Conservation (phyloP, 2,888 invertebrate species). For the Dicycla oo region DNA sequence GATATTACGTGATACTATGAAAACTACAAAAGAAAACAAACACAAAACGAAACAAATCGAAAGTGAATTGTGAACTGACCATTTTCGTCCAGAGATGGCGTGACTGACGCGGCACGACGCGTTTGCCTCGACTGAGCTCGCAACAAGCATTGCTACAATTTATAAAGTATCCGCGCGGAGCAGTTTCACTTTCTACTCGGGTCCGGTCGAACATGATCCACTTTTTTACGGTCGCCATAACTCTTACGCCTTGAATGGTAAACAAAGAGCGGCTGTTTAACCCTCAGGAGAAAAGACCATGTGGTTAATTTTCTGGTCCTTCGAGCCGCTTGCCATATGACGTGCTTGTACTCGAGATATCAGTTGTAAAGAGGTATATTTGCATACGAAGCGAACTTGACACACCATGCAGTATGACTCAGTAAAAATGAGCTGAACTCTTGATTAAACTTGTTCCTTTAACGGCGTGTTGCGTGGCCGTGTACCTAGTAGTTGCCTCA, state of each 20-base stretch:
- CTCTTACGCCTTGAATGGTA: constrained; percentile 73
- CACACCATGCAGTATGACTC: constrained; percentile 34
- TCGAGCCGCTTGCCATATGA: constrained; percentile 51
- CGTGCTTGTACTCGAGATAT: constrained; percentile 18
- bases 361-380: constrained; percentile 35
- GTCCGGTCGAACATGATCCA: constrained; percentile 84
- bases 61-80: constrained; percentile 85
- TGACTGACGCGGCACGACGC: constrained; percentile 72
- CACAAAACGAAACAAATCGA: constrained; percentile 70
- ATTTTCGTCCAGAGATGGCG: constrained; percentile 77
- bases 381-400: constrained; percentile 47
- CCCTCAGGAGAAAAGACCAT: constrained; percentile 61
- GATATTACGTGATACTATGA: constrained; percentile 65
- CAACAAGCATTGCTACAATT: constrained; percentile 80
- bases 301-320: constrained; percentile 44
- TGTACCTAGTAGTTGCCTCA: constrained; percentile 9
- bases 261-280: constrained; percentile 75
- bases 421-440: constrained; percentile 24
- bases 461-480: constrained; percentile 12
- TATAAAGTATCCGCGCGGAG: constrained; percentile 84
- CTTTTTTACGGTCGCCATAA: constrained; percentile 81
- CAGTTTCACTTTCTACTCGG: constrained; percentile 88
- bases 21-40: constrained; percentile 74
- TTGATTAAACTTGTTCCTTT: constrained; percentile 15
- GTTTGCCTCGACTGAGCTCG: constrained; percentile 83